Evolutionary conservation across 2,113 vertebrate species (phyloP).

Genomic region (Archilochus colubris): DNA sequence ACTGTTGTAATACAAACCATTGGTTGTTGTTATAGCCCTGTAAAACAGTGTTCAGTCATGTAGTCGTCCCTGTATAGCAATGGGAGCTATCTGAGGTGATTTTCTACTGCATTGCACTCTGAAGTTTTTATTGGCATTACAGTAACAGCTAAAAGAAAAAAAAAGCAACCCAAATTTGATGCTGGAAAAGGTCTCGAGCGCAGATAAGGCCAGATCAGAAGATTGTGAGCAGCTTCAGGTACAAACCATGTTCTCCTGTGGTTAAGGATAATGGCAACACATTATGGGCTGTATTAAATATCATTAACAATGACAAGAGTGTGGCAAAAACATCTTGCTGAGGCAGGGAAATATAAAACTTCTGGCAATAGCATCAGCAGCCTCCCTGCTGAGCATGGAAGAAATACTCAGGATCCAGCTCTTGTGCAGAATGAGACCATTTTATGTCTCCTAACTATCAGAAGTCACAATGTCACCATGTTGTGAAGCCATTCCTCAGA

Average conservation of each 20-base stretch:
- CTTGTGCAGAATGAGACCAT: neutral
- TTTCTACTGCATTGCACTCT: neutral
- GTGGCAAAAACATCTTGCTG: neutral
- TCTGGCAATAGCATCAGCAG: neutral
- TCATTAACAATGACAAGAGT: neutral
- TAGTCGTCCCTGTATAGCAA: neutral
- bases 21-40: constrained; percentile 29
- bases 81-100: neutral
- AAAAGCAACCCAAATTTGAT: neutral
- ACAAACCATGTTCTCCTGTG: neutral
- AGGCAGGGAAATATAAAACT: neutral
- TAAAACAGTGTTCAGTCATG: constrained; percentile 19
- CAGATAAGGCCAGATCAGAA: neutral
- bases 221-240: neutral
- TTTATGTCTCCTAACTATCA: neutral
- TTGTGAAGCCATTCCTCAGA: neutral
- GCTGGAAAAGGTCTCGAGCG: neutral
- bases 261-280: neutral
- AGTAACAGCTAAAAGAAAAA: neutral
- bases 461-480: neutral
- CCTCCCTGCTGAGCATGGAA: neutral
- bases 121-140: neutral
- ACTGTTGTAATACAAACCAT: neutral
- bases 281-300: neutral
- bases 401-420: neutral